phyloP scores from a whole-genome alignment of 2,797 vertebrate species.

The Bradypodion ventrale region DNA sequence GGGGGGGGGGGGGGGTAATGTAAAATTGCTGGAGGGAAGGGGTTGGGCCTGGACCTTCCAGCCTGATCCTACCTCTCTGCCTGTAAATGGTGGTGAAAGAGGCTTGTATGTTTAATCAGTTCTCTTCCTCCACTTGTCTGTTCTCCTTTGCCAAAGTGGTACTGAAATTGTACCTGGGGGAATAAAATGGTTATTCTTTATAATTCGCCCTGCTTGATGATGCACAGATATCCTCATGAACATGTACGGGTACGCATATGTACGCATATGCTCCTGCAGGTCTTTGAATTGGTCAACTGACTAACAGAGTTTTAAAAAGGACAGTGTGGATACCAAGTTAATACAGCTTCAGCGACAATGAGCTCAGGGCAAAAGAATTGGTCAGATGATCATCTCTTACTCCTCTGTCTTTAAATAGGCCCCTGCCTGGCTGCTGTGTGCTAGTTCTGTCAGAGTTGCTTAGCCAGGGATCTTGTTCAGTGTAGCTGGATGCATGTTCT shows the following conservation, averaged over 20 bases:
- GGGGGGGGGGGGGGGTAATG: too few species aligned
- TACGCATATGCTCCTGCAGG: not conserved
- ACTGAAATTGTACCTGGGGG: not conserved
- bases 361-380: not conserved
- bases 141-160: not conserved
- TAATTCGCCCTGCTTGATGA: not conserved
- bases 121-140: not conserved
- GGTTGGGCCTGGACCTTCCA: too few species aligned
- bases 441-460: constrained; percentile 16
- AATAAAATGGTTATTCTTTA: not conserved
- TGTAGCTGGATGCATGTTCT: not conserved
- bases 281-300: not conserved
- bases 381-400: not conserved
- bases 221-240: not conserved
- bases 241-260: too few species aligned
- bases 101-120: not conserved
- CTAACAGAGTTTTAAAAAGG: not conserved
- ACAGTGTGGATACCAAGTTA: not conserved
- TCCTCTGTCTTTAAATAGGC: not conserved
- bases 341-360: not conserved
- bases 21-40: too few species aligned
- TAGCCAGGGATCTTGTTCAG: not conserved
- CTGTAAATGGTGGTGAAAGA: not conserved
- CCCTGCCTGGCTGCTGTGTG: constrained; percentile 7
- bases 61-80: not conserved